Conservation (phyloP, 2,113 vertebrate genomes). For the Alces alces region DNA sequence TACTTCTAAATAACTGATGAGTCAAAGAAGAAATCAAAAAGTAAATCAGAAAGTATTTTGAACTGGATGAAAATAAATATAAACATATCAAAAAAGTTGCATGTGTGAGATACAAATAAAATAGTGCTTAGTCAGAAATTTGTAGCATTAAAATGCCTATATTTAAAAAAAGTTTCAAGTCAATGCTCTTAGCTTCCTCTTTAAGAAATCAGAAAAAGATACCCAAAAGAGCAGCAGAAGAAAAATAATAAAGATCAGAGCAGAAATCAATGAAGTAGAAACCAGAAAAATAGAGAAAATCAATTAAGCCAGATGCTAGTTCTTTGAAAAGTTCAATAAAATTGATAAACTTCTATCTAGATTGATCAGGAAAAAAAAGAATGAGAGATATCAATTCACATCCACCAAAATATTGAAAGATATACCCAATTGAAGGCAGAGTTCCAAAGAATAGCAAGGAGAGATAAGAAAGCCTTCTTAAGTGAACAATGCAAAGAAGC, state of each 20-base stretch:
- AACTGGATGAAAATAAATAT: not conserved
- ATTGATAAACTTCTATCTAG: not conserved
- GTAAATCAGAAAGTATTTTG: not conserved
- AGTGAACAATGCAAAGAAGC: not conserved
- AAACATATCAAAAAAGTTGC: not conserved
- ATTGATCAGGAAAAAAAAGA: not conserved
- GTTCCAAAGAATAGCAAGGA: not conserved
- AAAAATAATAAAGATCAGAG: not conserved
- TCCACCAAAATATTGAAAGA: not conserved
- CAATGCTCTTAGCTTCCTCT: not conserved
- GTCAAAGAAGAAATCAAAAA: not conserved
- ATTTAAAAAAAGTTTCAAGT: not conserved
- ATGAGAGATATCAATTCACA: not conserved
- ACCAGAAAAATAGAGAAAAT: not conserved
- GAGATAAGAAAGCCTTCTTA: not conserved
- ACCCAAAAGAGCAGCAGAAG: not conserved
- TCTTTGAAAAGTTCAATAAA: constrained; percentile 1
- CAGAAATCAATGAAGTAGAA: not conserved
- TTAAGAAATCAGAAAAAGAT: not conserved
- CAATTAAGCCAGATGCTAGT: not conserved
- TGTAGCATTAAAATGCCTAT: not conserved
- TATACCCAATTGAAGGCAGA: not conserved
- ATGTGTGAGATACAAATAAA: not conserved
- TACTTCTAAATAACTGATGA: not conserved
- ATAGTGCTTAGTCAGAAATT: not conserved